Evolutionary conservation across 2,797 vertebrate species (phyloP), one percentile per base, ranked within the genome.

Genomic region (Takifugu ocellatus): DNA sequence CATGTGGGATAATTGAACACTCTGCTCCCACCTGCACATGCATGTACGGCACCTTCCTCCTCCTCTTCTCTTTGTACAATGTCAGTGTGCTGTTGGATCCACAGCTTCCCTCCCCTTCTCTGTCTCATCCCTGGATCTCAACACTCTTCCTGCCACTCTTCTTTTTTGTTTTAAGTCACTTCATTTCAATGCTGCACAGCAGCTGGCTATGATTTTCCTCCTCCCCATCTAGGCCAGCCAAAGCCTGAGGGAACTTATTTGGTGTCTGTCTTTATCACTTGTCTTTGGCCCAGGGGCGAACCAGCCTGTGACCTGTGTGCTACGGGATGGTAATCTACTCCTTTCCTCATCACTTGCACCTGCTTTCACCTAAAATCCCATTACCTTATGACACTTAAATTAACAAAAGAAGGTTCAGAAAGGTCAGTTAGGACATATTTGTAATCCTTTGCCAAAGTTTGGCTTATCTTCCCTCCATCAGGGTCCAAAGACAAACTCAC

Each of bases 101-200:
- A 85, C 84, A 80, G 59, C 72, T 74, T 61, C 75, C 70, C 68
- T 70, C 51, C 70, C 83, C 82, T 72, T 83, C 31, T 33, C 31
- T 66, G 78, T 70, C 74, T 77, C 72, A 66, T 78, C 83, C 82
- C 79, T 0, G 27, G 70, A 78, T 81, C 78, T 77, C 72, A 24
- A 50, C 58, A 17, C 63, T 67, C 52, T 51, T 33, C 65, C 66
- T 49, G 43, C 49, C 56, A 9, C 31, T 64, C 33, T 33, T 29
- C 48, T 54, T 59, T 25, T 75, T 82, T 80, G 78, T 85, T 85
- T 85, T 78, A 88, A 87, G 78, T 82, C 61, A 3, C 73, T 83
- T 85, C 68, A 84, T 88, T 85, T 72, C 67, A 33, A 85, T 84
- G 80, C 86, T 62, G 51, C 61, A 25, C 74, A 54, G 59, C 63